A percentile compares a stretch with the other conserved stretches of the same genome.
Conservation (phyloP, 2,113 vertebrate genomes). For the Daphoenositta chrysoptera region DNA sequence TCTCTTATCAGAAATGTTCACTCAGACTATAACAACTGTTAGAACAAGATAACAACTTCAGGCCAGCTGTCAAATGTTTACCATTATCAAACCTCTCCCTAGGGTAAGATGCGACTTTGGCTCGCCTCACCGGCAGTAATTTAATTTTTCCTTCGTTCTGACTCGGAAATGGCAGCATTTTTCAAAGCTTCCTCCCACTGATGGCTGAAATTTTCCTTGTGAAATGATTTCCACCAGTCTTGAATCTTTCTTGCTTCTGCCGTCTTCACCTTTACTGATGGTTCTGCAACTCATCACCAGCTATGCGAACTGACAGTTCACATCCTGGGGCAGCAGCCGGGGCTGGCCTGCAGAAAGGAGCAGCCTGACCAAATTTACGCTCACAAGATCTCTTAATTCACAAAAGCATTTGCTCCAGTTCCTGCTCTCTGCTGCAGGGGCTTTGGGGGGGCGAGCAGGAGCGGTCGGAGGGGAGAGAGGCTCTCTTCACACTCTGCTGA, state of each 20-base stretch:
- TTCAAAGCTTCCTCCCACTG: conserved; percentile 78
- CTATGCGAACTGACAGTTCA: conserved; percentile 98
- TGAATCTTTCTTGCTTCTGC: conserved; percentile 82
- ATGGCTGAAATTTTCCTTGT: conserved; percentile 82
- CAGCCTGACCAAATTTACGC: conserved; percentile 87
- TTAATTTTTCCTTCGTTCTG: conserved; percentile 83
- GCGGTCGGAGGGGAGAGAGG: conserved; percentile 74
- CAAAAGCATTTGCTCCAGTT: conserved; percentile 99
- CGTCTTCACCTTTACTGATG: conserved; percentile 95
- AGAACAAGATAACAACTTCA: conserved; percentile 81
- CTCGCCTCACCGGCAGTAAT: conserved; percentile 83
- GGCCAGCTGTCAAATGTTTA: conserved; percentile 86
- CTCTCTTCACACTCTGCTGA: conserved; percentile 89
- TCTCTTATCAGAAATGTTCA: conserved; percentile 80
- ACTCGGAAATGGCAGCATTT: conserved; percentile 83
- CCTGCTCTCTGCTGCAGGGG: conserved; percentile 87
- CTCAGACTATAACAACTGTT: conserved; percentile 80
- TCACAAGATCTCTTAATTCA: conserved; percentile 92
- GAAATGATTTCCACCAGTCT: conserved; percentile 84
- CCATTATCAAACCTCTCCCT: conserved; percentile 82
- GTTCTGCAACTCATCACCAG: conserved; percentile 92
- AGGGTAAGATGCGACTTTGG: conserved; percentile 81
- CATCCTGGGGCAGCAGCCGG: conserved; percentile 91
- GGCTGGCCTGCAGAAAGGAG: conserved; percentile 89
- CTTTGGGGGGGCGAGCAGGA: conserved; percentile 71